Evolutionary conservation across 2,797 vertebrate genomes (phyloP).

Genomic region (Muraenolepis orangiensis): DNA sequence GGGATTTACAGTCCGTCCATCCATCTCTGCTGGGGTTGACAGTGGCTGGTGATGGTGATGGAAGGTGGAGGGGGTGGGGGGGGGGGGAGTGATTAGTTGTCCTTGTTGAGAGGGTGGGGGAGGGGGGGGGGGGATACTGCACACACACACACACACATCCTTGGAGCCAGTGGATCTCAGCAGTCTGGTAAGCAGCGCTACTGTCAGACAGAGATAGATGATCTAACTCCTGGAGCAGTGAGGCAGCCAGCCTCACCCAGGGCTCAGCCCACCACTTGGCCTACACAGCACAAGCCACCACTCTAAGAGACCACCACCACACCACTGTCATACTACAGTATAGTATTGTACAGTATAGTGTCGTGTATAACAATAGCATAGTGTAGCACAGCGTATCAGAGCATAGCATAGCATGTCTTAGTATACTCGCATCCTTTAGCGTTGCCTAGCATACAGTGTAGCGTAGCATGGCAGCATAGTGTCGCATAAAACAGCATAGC

Average conservation of each 20-base stretch:
- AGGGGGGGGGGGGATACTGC: constrained; percentile 27
- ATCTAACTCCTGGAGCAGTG: constrained; percentile 50
- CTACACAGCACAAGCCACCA: not conserved
- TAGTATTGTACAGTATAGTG: not conserved
- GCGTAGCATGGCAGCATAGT: not conserved
- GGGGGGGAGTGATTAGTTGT: constrained; percentile 47
- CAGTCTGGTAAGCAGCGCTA: constrained; percentile 44
- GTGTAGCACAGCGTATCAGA: not conserved
- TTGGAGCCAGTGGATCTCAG: constrained; percentile 52
- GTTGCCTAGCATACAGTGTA: not conserved
- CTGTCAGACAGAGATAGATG: constrained; percentile 52
- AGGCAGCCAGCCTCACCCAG: constrained; percentile 47
- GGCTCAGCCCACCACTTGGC: not conserved
- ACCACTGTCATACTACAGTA: not conserved
- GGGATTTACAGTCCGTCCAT: constrained; percentile 55
- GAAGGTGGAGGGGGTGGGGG: constrained; percentile 16
- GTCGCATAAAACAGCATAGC: not conserved
- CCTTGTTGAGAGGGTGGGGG: constrained; percentile 46
- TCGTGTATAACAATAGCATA: not conserved
- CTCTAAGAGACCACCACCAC: not conserved
- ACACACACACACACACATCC: constrained; percentile 16
- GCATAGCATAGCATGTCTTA: not conserved
- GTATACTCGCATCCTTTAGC: too few species aligned
- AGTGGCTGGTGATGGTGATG: constrained; percentile 44
- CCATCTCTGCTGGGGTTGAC: constrained; percentile 47